phyloP scores from a whole-genome alignment of 2,113 vertebrate genomes.

The Bubo bubo region DNA sequence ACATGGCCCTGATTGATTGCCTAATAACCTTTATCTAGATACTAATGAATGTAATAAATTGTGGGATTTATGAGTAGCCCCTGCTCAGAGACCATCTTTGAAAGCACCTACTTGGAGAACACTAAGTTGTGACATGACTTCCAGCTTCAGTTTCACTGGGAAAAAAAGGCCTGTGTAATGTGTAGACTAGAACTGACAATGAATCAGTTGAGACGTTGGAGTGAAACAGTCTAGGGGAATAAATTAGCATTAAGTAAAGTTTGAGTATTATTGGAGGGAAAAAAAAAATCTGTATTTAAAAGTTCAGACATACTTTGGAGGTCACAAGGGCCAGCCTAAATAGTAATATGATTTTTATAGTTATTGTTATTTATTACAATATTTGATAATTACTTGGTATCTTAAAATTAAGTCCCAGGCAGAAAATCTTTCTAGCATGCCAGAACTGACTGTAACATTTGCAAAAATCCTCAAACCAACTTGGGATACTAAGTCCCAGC shows the following conservation, averaged over 20 bases:
- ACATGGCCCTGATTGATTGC: conserved; percentile 43
- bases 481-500: background rate
- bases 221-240: background rate
- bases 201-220: conserved; percentile 10
- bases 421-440: background rate
- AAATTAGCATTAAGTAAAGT: background rate
- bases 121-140: background rate
- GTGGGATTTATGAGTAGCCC: conserved; percentile 34
- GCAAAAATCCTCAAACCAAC: background rate
- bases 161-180: background rate
- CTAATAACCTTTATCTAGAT: conserved; percentile 58
- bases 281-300: background rate
- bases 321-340: background rate
- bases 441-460: background rate
- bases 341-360: background rate
- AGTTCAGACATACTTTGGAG: background rate
- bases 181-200: conserved; percentile 1
- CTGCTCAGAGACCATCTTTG: conserved; percentile 8
- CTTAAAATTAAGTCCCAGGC: background rate
- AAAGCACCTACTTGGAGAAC: conserved; percentile 1
- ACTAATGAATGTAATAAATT: conserved; percentile 54
- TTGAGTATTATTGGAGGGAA: background rate
- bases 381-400: background rate
- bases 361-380: background rate
- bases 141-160: background rate